Percentiles rank a stretch among this genome's conserved stretches.
phyloP scores from a whole-genome alignment of 2,797 vertebrate genomes.

The Poliocrania exsul region DNA sequence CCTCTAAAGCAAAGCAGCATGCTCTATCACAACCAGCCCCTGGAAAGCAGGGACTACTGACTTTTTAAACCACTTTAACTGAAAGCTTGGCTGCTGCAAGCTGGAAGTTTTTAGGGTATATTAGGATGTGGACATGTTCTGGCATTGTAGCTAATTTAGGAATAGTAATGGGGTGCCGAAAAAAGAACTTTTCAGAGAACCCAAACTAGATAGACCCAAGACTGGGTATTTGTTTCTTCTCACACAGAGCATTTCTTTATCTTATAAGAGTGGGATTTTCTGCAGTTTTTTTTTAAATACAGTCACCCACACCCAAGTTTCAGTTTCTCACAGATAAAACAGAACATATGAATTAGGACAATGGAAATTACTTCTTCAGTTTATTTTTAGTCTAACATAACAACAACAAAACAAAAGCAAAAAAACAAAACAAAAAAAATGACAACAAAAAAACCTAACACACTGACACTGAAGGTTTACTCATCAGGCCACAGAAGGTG shows the following conservation, averaged over 20 bases:
- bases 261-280: neutral
- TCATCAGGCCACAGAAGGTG: neutral
- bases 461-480: neutral
- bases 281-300: neutral
- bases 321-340: neutral
- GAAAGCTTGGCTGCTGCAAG: neutral
- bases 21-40: neutral
- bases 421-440: neutral
- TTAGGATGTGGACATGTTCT: neutral
- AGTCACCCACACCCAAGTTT: neutral
- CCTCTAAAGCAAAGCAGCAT: neutral
- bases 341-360: neutral
- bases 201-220: neutral
- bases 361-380: neutral
- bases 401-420: accelerated
- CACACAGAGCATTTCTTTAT: neutral
- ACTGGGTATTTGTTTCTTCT: neutral
- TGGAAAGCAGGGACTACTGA: neutral
- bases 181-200: neutral
- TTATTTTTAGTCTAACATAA: neutral
- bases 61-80: neutral
- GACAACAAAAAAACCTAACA: neutral
- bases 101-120: neutral
- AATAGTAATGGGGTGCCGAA: neutral
- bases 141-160: neutral